A percentile compares a stretch with the other conserved stretches of the same genome.
These are phyloP conservation scores for Cryptomyrus ogoouensis DNA, from an alignment of 2,113 vertebrate species.

Conservation along the genomic window DNA sequence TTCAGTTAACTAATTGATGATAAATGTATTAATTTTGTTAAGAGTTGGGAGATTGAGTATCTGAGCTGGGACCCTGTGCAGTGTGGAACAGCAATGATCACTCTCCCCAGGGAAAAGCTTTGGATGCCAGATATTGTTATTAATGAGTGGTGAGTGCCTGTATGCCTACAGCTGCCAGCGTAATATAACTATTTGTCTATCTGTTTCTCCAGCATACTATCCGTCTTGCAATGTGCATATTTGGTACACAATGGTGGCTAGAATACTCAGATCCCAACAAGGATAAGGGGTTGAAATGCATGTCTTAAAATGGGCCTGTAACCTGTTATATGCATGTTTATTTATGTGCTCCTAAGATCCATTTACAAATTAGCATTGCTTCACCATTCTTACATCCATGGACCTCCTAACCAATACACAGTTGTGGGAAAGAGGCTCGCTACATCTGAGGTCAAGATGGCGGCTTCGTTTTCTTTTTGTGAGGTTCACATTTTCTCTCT, in stretches of 20 bases:
- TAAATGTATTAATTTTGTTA: neutral
- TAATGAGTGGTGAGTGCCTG: slow-evolving; percentile 27
- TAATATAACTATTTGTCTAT: neutral
- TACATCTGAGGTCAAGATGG: neutral
- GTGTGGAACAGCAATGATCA: slow-evolving; percentile 45
- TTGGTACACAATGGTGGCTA: neutral
- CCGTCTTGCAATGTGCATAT: neutral
- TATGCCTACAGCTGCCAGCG: neutral
- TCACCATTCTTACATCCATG: neutral
- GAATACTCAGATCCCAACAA: neutral
- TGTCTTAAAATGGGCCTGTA: neutral
- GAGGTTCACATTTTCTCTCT: neutral
- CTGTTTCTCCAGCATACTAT: neutral
- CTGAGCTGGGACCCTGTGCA: slow-evolving; percentile 52
- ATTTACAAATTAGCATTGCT: neutral
- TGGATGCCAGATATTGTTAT: slow-evolving; percentile 63
- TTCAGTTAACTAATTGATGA: neutral
- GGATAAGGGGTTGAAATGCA: neutral
- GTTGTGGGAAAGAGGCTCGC: neutral
- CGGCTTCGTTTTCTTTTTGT: neutral
- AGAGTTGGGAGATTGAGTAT: slow-evolving; percentile 55
- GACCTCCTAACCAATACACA: neutral
- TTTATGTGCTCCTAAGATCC: neutral
- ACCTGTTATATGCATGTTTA: neutral
- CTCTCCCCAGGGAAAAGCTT: slow-evolving; percentile 47